Evolutionary conservation across 2,888 invertebrate genomes (phyloP).

Genomic region (Invenusta paracnida): DNA sequence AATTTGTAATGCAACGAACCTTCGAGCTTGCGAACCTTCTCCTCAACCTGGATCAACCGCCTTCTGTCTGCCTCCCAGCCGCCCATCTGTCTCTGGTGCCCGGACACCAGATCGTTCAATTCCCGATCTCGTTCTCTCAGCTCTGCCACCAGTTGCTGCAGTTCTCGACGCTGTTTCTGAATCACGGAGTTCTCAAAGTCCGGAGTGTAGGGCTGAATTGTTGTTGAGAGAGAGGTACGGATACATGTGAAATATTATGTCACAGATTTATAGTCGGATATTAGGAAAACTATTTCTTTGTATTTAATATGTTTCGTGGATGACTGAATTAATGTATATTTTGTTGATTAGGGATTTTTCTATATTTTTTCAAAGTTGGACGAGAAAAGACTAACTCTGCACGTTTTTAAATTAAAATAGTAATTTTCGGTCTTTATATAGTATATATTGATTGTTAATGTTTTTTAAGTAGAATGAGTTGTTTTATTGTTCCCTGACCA

Average conservation of each 20-base stretch:
- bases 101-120: slow-evolving; percentile 54
- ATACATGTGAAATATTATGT: background rate
- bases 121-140: slow-evolving; percentile 55
- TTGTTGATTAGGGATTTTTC: too few species aligned
- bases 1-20: slow-evolving; percentile 49
- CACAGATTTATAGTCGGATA: too few species aligned
- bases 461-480: too few species aligned
- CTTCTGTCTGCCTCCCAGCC: slow-evolving; percentile 57
- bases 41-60: slow-evolving; percentile 49
- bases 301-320: too few species aligned
- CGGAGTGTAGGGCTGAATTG: background rate
- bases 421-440: too few species aligned
- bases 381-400: too few species aligned
- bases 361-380: too few species aligned
- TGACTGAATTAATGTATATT: too few species aligned
- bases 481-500: too few species aligned
- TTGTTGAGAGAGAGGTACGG: background rate
- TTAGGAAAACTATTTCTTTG: too few species aligned
- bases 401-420: too few species aligned
- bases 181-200: slow-evolving; percentile 45
- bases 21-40: slow-evolving; percentile 50
- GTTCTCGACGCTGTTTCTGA: slow-evolving; percentile 54
- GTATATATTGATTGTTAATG: too few species aligned
- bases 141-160: slow-evolving; percentile 54
- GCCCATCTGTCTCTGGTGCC: slow-evolving; percentile 54